Evolutionary conservation across 2,888 invertebrate genomes (phyloP), one percentile per base, ranked within the genome.

Genomic region (Halocaridina rubra): DNA sequence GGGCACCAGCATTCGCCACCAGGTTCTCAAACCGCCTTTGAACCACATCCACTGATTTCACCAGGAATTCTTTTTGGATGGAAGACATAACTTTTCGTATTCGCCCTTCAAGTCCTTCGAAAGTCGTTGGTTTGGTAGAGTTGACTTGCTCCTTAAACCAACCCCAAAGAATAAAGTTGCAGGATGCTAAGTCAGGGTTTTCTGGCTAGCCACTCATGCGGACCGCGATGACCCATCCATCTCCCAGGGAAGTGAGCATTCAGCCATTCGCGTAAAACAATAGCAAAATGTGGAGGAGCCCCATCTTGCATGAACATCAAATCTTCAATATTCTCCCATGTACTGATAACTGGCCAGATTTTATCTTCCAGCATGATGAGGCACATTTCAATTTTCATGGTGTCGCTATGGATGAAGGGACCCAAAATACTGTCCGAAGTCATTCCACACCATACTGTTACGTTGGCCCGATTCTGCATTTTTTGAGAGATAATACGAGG

Each of bases 401-500:
- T 16, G 27, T 69, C n/a, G 69, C 19, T 32, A 33, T 33, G 22
- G 33, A 46, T 33, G 46, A 7, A 74, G 32, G 74, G 39, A 74
- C 33, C 2, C 74, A 74, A 32, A 74, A 33, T 33, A n/a, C 39
- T 3, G 32, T 7, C 32, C 72, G 32, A 33, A 69, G 69, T 69
- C 69, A 69, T 74, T 13, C 33, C 33, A 46, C 74, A 74, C 13
- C 88, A 89, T 59, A 89, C 88, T 72, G 71, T 86, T 72, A 89
- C 85, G n/a, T 88, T 88, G 13, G 85, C 81, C 27, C 80, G 74
- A 77, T 88, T 89, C 46, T 86, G 82, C 78, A 85, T 81, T 84
- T 88, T 33, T 72, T 84, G 75, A 29, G 88, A 86, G 71, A 78
- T 72, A 77, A 82, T 76, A 74, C 89, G 88, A 64, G 89, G 89